Percentiles rank a stretch among this genome's conserved stretches.
These are phyloP conservation scores for Hydropotes inermis DNA, from an alignment of 2,113 vertebrate genomes.

Conservation along the genomic window DNA sequence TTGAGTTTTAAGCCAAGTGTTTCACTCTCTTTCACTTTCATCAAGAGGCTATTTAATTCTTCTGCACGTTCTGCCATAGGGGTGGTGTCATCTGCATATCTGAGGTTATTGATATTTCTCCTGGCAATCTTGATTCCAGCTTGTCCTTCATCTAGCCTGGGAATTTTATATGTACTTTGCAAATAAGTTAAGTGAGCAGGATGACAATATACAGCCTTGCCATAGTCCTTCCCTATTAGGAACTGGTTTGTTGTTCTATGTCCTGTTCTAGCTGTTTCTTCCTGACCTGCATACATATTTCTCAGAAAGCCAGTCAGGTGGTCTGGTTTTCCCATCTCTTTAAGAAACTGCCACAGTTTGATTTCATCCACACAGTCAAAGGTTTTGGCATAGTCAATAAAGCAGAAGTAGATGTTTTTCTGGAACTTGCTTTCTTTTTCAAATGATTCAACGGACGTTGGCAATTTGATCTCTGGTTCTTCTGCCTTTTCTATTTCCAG, in stretches of 20 bases:
- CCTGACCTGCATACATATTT: not conserved
- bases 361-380: not conserved
- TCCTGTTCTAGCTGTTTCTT: not conserved
- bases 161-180: not conserved
- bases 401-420: not conserved
- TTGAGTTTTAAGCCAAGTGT: too few relatives aligned
- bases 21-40: too few relatives aligned
- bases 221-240: not conserved
- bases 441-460: accelerated
- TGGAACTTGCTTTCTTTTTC: not conserved
- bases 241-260: not conserved
- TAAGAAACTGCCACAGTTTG: not conserved
- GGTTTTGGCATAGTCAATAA: not conserved
- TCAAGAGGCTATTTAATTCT: too few relatives aligned
- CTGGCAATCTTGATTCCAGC: too few relatives aligned
- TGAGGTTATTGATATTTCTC: too few relatives aligned
- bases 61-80: too few relatives aligned
- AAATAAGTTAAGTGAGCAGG: not conserved
- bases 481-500: not conserved
- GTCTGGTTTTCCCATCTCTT: not conserved
- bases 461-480: not conserved
- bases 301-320: not conserved
- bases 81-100: too few relatives aligned
- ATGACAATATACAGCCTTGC: not conserved
- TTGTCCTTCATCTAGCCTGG: too few relatives aligned